These are phyloP conservation scores for Pteruthius melanotis DNA, from an alignment of 2,113 vertebrate species.

Conservation along the genomic window DNA sequence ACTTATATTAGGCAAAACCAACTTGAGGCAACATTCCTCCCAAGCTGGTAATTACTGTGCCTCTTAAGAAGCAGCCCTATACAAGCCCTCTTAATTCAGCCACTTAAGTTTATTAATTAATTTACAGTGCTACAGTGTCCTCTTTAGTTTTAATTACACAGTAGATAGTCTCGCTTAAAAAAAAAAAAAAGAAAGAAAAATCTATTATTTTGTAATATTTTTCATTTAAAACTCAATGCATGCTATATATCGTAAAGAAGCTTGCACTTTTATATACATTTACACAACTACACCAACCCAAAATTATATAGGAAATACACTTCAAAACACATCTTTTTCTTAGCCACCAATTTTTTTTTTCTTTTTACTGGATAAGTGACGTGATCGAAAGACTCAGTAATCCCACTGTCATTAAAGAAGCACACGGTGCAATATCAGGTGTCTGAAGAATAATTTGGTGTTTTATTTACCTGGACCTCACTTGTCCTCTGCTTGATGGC, in stretches of 20 bases:
- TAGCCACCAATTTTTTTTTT: neutral
- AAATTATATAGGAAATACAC: neutral
- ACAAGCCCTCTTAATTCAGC: conserved; percentile 6
- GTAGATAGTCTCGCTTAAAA: neutral
- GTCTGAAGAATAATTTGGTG: neutral
- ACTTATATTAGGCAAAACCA: conserved; percentile 1
- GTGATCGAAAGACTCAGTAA: neutral
- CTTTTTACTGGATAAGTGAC: neutral
- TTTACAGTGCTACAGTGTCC: neutral
- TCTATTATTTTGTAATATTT: neutral
- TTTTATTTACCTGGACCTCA: conserved; percentile 88
- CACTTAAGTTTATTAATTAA: conserved; percentile 27
- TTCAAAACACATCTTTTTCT: neutral
- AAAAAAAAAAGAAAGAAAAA: neutral
- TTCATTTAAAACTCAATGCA: neutral
- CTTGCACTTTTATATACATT: neutral
- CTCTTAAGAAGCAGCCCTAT: neutral
- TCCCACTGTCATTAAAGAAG: neutral
- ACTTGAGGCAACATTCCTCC: neutral
- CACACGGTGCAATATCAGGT: neutral
- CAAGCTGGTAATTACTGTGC: neutral
- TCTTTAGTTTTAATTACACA: neutral
- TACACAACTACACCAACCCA: neutral
- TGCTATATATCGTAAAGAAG: neutral
- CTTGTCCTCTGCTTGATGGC: conserved; percentile 85